Base-by-base conservation (phyloP, 2,113 vertebrate species). In the Pampusana beccarii region DNA sequence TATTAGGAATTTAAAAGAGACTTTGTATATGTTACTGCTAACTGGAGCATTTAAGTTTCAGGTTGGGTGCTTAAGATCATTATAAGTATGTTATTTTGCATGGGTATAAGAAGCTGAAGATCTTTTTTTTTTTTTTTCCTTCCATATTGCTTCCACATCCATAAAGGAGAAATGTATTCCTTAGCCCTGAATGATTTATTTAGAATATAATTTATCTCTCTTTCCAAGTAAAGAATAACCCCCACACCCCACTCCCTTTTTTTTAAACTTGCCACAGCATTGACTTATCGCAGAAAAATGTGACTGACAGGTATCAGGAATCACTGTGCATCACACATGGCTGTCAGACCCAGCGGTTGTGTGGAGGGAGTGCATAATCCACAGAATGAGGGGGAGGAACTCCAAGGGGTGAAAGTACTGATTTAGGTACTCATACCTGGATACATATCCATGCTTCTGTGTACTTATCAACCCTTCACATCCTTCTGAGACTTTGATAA, bases 301-400 rank as follows among this genome's bases (percentile, higher is more conserved):
- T 33, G 33, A 77, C 67, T 80, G 75, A 19, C 31, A 66, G 36
- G 24, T 82, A 46, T 67, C 53, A 64, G 77, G 34, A 86, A 72
- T 57, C 61, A 60, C 38, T 40, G 40, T 10, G 6, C 14, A 79
- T 33, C 56, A 54, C 0, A 1, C 10, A 25, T 0, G 9, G 38
- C 28, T 42, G 44, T 15, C 0, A 0, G 26, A 65, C 42, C 4
- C 67, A 70, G 58, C 73, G n/a, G 36, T 40, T 77, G 33, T n/a
- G 62, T 5, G 10, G 60, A 73, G 10, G 9, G 44, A 74, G 11
- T 3, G 16, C 14, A 15, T 23, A 33, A 78, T 19, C 10, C 64
- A 46, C 18, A 79, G 60, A 87, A 81, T 0, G 2, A 92, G 24
- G 12, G 33, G 12, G 34, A 54, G 56, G 40, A 51, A 75, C 34